These are phyloP conservation scores for Gymnosoma rotundatum DNA, from an alignment of 2,888 invertebrate species.

Conservation along the genomic window DNA sequence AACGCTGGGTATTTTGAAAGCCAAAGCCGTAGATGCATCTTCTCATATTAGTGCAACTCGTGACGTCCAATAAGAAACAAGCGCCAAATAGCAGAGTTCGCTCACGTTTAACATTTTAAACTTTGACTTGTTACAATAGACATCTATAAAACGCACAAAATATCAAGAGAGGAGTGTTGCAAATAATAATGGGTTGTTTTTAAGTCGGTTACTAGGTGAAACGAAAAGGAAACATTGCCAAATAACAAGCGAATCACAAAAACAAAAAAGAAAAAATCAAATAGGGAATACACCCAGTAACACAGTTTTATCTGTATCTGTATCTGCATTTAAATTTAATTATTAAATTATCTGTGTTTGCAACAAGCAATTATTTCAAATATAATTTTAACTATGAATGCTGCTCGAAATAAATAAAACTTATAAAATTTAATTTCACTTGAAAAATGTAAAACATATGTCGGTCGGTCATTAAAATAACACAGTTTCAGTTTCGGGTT, in stretches of 20 bases:
- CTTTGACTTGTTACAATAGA: slow-evolving; percentile 25
- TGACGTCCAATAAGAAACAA: slow-evolving; percentile 75
- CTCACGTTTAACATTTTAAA: slow-evolving; percentile 24
- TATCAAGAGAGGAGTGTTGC: slow-evolving; percentile 39
- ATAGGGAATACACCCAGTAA: slow-evolving; percentile 70
- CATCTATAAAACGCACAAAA: slow-evolving; percentile 34
- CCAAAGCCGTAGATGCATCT: slow-evolving; percentile 52
- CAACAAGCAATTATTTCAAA: slow-evolving; percentile 4
- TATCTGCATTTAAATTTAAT: slow-evolving; percentile 50
- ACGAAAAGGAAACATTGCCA: slow-evolving; percentile 72
- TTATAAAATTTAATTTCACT: neutral
- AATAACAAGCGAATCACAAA: slow-evolving; percentile 43
- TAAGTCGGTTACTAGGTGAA: slow-evolving; percentile 80
- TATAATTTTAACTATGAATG: slow-evolving; percentile 5
- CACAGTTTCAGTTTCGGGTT: slow-evolving; percentile 8
- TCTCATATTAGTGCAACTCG: slow-evolving; percentile 76
- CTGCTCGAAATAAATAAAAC: neutral
- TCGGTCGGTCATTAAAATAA: slow-evolving; percentile 31
- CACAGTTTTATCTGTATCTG: slow-evolving; percentile 62
- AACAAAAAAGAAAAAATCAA: slow-evolving; percentile 32
- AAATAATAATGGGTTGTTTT: slow-evolving; percentile 66
- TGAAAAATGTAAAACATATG: slow-evolving; percentile 13
- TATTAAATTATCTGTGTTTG: slow-evolving; percentile 18
- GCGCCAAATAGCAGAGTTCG: neutral
- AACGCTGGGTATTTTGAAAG: slow-evolving; percentile 37